Conservation (phyloP, 2,113 vertebrate species). For the Cephalopholis sonnerati region DNA sequence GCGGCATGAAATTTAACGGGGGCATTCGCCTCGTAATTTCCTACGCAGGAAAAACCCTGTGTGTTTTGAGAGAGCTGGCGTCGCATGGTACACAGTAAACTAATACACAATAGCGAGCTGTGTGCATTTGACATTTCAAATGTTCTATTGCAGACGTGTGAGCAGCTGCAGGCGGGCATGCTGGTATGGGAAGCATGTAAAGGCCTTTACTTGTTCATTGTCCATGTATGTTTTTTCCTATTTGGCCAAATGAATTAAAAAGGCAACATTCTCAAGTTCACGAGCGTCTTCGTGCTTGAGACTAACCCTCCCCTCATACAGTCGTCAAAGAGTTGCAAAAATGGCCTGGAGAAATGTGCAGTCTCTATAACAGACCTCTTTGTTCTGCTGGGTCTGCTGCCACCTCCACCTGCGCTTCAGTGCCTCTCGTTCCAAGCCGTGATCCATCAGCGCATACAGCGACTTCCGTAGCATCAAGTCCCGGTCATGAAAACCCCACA, state of each 20-base stretch:
- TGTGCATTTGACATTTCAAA: conserved; percentile 12
- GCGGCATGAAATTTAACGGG: no score
- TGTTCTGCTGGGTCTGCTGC: conserved; percentile 98
- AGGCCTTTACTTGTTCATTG: neutral
- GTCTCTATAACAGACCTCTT: conserved; percentile 88
- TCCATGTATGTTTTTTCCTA: neutral
- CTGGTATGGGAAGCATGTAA: neutral
- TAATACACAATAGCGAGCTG: neutral
- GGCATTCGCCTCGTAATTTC: no score
- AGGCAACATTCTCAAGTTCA: neutral
- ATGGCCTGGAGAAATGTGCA: neutral
- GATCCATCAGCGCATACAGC: conserved; percentile 93
- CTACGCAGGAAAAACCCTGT: no score
- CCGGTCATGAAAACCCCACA: conserved; percentile 98
- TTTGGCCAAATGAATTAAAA: neutral
- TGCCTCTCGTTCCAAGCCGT: conserved; percentile 91
- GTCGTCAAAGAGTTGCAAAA: neutral
- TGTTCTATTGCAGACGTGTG: neutral
- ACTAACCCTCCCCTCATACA: neutral
- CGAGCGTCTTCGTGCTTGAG: neutral
- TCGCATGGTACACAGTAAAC: neutral
- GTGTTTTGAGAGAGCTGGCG: neutral
- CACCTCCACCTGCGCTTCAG: conserved; percentile 94
- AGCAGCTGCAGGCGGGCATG: neutral
- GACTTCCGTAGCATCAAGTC: conserved; percentile 95